phyloP scores from a whole-genome alignment of 2,797 vertebrate genomes.

The Ambastaia sidthimunki region DNA sequence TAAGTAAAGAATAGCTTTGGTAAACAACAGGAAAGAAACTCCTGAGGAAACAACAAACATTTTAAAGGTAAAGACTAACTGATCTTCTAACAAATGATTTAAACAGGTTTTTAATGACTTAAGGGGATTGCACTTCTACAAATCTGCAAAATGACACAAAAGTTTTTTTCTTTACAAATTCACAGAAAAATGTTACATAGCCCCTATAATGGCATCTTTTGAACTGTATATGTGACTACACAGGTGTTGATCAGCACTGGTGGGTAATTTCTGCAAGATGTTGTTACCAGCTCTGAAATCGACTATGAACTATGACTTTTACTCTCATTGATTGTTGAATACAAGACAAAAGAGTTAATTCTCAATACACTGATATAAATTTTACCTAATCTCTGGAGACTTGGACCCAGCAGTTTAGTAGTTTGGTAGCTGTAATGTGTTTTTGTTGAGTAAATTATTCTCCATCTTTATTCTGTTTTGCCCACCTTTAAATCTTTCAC shows the following conservation, averaged over 20 bases:
- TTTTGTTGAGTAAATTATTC: not conserved
- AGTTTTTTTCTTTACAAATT: not conserved
- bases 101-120: not conserved
- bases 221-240: not conserved
- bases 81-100: not conserved
- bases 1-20: conserved; percentile 32
- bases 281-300: not conserved
- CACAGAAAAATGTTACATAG: not conserved
- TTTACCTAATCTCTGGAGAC: not conserved
- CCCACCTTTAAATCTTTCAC: not conserved
- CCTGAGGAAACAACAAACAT: conserved; percentile 10
- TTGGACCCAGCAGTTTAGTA: not conserved
- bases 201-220: not conserved
- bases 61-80: conserved; percentile 9
- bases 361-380: not conserved
- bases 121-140: not conserved
- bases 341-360: conserved; percentile 8
- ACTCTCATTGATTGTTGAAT: not conserved
- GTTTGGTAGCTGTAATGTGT: not conserved
- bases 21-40: conserved; percentile 14
- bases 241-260: not conserved
- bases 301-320: not conserved
- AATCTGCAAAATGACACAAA: not conserved
- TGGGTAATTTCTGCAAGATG: not conserved
- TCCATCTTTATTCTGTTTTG: not conserved